These are phyloP conservation scores for Pagetopsis macropterus DNA, from an alignment of 2,797 vertebrate species.

Conservation along the genomic window DNA sequence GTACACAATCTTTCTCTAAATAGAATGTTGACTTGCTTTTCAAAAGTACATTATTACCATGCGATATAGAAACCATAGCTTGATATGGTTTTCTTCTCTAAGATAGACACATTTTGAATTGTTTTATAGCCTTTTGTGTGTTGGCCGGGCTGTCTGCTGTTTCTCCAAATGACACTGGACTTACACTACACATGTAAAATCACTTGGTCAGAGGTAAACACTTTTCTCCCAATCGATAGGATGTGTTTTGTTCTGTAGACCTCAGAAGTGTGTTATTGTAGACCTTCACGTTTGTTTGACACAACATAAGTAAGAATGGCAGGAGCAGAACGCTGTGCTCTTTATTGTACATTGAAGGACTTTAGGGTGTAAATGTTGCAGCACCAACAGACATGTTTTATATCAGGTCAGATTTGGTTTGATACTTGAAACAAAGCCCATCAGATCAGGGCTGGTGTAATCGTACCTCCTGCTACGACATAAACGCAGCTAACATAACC, in stretches of 20 bases:
- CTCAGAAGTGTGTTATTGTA: neutral
- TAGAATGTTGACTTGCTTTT: neutral
- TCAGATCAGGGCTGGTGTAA: constrained; percentile 25
- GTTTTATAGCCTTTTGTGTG: neutral
- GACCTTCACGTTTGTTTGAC: constrained; percentile 1
- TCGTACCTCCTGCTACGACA: constrained; percentile 33
- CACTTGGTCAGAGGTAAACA: neutral
- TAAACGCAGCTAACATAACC: constrained; percentile 41
- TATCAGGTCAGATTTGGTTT: constrained; percentile 27
- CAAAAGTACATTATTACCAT: neutral
- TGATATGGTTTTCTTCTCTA: neutral
- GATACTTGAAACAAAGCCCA: constrained; percentile 43
- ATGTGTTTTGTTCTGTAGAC: neutral
- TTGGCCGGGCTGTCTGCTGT: neutral
- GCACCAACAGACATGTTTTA: constrained; percentile 28
- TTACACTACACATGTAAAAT: constrained; percentile 1
- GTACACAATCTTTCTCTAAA: too few species aligned
- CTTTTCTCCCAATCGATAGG: neutral
- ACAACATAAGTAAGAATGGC: neutral
- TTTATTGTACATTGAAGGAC: constrained; percentile 24
- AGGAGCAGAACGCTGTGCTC: neutral
- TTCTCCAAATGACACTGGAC: neutral
- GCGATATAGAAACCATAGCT: neutral
- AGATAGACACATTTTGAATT: neutral
- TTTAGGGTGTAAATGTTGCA: constrained; percentile 6